Base-by-base conservation (phyloP, 2,888 invertebrate genomes). In the Hypselothyrea guttata region DNA sequence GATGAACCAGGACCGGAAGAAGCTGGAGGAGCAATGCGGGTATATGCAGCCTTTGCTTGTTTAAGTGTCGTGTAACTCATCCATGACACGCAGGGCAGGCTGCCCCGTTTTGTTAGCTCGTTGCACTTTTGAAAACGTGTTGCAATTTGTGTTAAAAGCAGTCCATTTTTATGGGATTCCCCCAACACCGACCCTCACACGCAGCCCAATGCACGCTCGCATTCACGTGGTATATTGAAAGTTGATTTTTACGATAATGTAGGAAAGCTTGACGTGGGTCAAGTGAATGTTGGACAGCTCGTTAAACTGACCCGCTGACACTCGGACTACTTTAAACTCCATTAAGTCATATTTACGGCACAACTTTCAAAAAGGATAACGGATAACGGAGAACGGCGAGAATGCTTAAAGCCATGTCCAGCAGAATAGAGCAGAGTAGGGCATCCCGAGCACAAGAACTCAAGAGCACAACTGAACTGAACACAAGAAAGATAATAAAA, bases 311-410 rank as follows among this genome's bases (percentile, higher is more conserved):
- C 44, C 34, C 41, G 37, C 28, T 55, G 59, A 55, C 41, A 22
- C 11, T 33, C 16, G 48, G 56, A 69, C 71, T 66, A 77, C 78
- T 78, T 78, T 78, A 84, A 78, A 84, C 74, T 58, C 75, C 79
- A 84, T 78, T 84, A 84, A 79, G 73, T 76, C 75, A 82, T 75
- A 79, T 84, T 82, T 82, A 84, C 78, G 70, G 84, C 65, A 40
- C 28, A 60, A 69, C 59, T 82, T 69, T 31, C 37, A 47, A 52
- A 15, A n/a, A 34, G 4, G n/a, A n/a, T 7, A 38, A 18, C 5
- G 61, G 48, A 47, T 42, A 38, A 35, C 35, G 44, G 49, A 57
- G 55, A 65, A 78, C 37, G 44, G 49, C 60, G 56, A 65, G 75
- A 78, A 84, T 85, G 78, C 73, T 84, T 84, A 67, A 79, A 82